phyloP scores from a whole-genome alignment of 2,888 invertebrate genomes.

The Drosophila paucipuncta region DNA sequence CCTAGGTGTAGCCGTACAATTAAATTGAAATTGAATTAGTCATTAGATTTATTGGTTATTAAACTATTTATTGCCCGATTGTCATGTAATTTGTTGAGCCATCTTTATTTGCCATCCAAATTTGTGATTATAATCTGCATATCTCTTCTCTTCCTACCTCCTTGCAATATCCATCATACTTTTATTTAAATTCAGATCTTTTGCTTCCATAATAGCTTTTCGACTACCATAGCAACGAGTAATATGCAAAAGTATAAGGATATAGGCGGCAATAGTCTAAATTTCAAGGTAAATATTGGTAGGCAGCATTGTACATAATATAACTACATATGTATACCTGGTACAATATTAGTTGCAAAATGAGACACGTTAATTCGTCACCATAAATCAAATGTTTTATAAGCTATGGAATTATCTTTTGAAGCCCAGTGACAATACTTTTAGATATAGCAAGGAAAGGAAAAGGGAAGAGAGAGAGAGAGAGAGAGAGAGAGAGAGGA shows the following conservation, averaged over 20 bases:
- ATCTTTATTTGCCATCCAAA: not conserved
- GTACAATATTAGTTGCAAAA: conserved; percentile 5
- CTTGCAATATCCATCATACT: not conserved
- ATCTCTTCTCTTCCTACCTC: not conserved
- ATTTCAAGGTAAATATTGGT: not conserved
- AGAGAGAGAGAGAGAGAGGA: too few relatives aligned
- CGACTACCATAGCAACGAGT: not conserved
- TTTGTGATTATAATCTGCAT: not conserved
- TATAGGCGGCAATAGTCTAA: not conserved
- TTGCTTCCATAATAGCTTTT: too few relatives aligned
- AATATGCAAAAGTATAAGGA: not conserved
- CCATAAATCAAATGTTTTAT: conserved; percentile 53
- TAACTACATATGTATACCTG: not conserved
- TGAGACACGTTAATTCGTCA: conserved; percentile 48
- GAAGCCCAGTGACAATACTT: conserved; percentile 49
- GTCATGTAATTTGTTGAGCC: too few relatives aligned
- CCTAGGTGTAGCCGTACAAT: not conserved
- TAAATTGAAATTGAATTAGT: not conserved
- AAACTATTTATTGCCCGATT: too few relatives aligned
- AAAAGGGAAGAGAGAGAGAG: not conserved
- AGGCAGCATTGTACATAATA: conserved; percentile 2
- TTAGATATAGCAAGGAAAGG: not conserved
- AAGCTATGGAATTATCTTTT: conserved; percentile 24
- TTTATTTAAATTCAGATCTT: too few relatives aligned
- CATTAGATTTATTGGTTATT: not conserved